Base-by-base conservation (phyloP, 2,888 invertebrate species). In the Drosophila acutilabella region DNA sequence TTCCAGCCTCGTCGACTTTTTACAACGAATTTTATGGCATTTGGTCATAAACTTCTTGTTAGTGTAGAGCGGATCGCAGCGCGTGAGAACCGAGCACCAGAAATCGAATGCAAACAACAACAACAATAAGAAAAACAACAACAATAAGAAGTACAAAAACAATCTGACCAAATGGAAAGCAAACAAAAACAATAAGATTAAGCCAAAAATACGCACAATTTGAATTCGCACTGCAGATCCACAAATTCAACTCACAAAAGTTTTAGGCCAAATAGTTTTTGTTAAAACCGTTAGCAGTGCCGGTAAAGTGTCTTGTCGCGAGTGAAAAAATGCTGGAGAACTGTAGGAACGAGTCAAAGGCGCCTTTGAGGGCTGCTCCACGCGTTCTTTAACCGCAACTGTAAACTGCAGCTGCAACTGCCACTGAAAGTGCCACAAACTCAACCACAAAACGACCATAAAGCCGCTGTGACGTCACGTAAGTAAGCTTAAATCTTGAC, bases 21-120 rank as follows among this genome's bases (percentile, higher is more conserved):
- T 90, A 91, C 90, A 91, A 89, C 91, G 91, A 91, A 90, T 92
- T 92, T 92, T 91, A 92, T 92, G 91, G 91, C 92, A 92, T 92
- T 92, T 91, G 92, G 91, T 91, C 92, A 90, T 92, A 92, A 92
- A 92, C 92, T 92, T 90, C 91, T 90, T 91, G 91, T 91, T 91
- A 88, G 91, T 89, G 84, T 90, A 84, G 89, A 90, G 90, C 90
- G 90, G 89, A 88, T 88, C 88, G 81, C 81, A 86, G 74, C 78
- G 83, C 82, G 89, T 82, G 85, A 86, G 89, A 86, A 80, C 72
- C 81, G 74, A 50, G 48, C 50, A 59, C 42, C 68, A 70, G 57
- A 56, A 71, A 66, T 62, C 60, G 54, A 79, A 68, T 59, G 60
- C 80, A 66, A 72, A 53, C 70, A 74, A 62, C 53, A 64, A 67